These are phyloP conservation scores for Zelleria hepariella DNA, from an alignment of 2,888 invertebrate genomes.

Conservation along the genomic window DNA sequence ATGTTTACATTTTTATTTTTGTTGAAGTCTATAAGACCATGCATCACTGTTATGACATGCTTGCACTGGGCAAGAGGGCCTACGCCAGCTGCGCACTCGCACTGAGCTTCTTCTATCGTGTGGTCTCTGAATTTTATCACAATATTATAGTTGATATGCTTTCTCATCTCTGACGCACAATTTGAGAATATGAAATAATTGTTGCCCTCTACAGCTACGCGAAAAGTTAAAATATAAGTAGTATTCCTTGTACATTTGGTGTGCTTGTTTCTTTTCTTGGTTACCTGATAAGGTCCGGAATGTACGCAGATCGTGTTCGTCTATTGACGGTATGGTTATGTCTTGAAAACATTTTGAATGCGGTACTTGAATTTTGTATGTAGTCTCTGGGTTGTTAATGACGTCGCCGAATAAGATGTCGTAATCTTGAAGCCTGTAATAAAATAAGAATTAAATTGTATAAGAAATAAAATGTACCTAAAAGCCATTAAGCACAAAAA, in stretches of 20 bases:
- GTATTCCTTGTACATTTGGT: not conserved
- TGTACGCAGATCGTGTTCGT: no score
- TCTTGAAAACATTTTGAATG: no score
- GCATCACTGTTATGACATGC: not conserved
- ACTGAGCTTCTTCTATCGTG: not conserved
- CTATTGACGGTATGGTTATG: no score
- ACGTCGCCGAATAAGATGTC: no score
- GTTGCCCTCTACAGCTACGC: not conserved
- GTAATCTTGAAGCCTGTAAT: no score
- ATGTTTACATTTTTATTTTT: not conserved
- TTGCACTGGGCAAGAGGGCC: not conserved
- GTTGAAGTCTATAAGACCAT: not conserved
- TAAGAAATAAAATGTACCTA: no score
- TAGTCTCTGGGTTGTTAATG: no score
- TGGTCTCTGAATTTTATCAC: not conserved
- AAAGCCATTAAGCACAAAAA: not conserved
- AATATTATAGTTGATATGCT: no score
- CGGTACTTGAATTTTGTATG: no score
- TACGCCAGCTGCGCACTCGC: not conserved
- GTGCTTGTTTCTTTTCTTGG: not conserved
- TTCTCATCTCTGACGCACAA: not conserved
- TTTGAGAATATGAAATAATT: not conserved
- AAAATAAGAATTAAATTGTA: no score
- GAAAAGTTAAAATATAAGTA: not conserved
- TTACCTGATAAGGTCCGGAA: not conserved